These are phyloP conservation scores for Vulpes ferrilata DNA, from an alignment of 2,113 vertebrate genomes.

Conservation along the genomic window DNA sequence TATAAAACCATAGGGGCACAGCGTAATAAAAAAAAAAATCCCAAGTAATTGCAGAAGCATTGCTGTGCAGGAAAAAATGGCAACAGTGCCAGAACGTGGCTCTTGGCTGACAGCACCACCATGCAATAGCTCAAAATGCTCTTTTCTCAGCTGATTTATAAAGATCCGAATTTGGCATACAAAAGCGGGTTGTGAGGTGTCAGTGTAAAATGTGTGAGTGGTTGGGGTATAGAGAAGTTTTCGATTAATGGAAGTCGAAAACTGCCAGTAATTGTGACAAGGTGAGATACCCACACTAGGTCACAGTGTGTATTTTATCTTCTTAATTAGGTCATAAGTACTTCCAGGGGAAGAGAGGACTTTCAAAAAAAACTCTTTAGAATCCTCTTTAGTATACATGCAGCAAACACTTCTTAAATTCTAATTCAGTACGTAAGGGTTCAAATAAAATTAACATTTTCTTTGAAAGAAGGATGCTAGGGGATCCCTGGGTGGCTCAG, in stretches of 20 bases:
- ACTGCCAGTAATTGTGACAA: background rate
- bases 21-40: conserved; percentile 59
- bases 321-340: conserved; percentile 33
- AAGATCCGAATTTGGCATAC: background rate
- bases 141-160: conserved; percentile 20
- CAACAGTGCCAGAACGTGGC: background rate
- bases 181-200: background rate
- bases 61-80: conserved; percentile 46
- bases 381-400: conserved; percentile 2
- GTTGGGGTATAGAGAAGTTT: background rate
- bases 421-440: conserved; percentile 23
- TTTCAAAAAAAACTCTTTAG: background rate
- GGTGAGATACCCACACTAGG: background rate
- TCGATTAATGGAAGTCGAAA: background rate
- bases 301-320: background rate
- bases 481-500: too few species aligned
- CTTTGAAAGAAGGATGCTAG: conserved; percentile 4
- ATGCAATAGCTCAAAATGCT: background rate
- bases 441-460: conserved; percentile 14
- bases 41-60: conserved; percentile 61
- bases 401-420: conserved; percentile 47
- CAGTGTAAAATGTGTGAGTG: background rate
- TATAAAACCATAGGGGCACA: conserved; percentile 58
- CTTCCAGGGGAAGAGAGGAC: background rate
- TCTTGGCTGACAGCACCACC: background rate